Base-by-base conservation (phyloP, 2,797 vertebrate genomes). In the Lerista edwardsae region DNA sequence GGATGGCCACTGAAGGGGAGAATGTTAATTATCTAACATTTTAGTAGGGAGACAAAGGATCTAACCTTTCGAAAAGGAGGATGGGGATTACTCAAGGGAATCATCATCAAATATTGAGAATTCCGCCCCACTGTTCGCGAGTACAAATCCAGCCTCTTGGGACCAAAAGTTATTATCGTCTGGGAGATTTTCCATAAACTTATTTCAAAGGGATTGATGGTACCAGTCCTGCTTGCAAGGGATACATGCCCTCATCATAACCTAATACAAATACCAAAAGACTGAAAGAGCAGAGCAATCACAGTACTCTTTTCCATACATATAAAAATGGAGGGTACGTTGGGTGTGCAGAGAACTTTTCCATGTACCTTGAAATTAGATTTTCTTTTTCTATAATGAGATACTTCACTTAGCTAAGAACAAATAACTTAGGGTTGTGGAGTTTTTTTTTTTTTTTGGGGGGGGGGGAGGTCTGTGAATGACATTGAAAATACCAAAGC, bases 21-120 rank as follows among this genome's bases (percentile, higher is more conserved):
- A 95, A 94, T 95, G 89, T 95, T 95, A 94, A 94, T 96, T 95
- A 94, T 94, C 90, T 92, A 93, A 89, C 87, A 86, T 95, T 94
- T 95, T 92, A 82, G 80, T 89, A 90, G 67, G 86, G 92, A 90
- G 91, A 88, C 92, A 86, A 39, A 57, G 92, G 89, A 93, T 94
- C 88, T 94, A 75, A 89, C 93, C 88, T 94, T 93, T 91, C 87
- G 88, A 92, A 92, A 91, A 91, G 79, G 89, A 91, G 94, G 94
- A 91, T 77, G 85, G 84, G 83, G 87, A 86, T 80, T 89, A 89
- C 87, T 94, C 87, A 89, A 86, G 91, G 91, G 93, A 92, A 90
- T 83, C 87, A 80, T 92, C 94, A 95, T 91, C 91, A 83, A 89
- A 80, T 86, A 87, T 85, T 14, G 31, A 91, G 69, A 80, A 89